Evolutionary conservation across 2,113 vertebrate genomes (phyloP).

Genomic region (Tetraodon nigroviridis): DNA sequence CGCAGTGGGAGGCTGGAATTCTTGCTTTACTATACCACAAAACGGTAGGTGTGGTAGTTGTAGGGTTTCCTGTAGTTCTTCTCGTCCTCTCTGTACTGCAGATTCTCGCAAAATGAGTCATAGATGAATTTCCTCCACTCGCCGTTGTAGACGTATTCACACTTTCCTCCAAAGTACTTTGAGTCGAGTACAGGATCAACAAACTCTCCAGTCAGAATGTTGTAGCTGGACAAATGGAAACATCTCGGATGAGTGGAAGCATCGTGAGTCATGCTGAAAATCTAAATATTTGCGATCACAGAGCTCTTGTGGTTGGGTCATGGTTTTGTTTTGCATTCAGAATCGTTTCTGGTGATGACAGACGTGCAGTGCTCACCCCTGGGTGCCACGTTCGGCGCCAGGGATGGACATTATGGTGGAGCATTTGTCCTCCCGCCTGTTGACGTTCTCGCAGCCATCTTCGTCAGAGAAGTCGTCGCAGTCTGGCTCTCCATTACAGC

Average conservation of each 20-base stretch:
- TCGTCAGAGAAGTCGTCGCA: constrained; percentile 85
- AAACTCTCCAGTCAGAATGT: constrained; percentile 75
- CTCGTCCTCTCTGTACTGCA: constrained; percentile 83
- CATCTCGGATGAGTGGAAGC: background rate
- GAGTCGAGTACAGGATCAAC: constrained; percentile 74
- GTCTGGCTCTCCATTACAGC: constrained; percentile 85
- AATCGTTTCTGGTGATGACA: background rate
- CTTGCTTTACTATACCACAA: constrained; percentile 71
- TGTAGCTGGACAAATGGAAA: constrained; percentile 73
- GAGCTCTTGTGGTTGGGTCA: background rate
- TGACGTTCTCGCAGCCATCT: constrained; percentile 64
- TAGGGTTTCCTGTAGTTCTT: constrained; percentile 90
- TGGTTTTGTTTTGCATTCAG: background rate
- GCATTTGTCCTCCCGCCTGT: constrained; percentile 69
- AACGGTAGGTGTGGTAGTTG: constrained; percentile 85
- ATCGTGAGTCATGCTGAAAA: background rate
- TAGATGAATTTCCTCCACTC: constrained; percentile 88
- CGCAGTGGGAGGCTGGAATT: background rate
- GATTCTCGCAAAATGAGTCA: constrained; percentile 79
- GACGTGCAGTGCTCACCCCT: constrained; percentile 72
- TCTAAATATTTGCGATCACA: background rate
- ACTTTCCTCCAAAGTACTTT: constrained; percentile 80
- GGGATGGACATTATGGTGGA: constrained; percentile 75
- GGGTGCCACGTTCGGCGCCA: constrained; percentile 72
- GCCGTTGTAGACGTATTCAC: constrained; percentile 88